Evolutionary conservation across 2,113 vertebrate genomes (phyloP).

Genomic region (Silurus glanis): DNA sequence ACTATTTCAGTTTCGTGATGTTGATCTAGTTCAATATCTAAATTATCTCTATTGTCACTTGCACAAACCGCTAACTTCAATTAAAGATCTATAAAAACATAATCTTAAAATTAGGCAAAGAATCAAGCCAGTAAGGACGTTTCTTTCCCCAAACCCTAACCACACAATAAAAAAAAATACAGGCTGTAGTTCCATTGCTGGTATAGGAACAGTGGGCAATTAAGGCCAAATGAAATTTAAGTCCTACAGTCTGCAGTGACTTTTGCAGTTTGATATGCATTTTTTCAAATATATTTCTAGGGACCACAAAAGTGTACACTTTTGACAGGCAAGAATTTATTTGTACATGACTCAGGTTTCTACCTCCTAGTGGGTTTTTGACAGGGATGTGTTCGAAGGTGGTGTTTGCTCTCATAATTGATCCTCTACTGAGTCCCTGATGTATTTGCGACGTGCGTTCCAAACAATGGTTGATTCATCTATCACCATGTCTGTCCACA

Average conservation of each 20-base stretch:
- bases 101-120: neutral
- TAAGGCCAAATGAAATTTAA: neutral
- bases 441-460: conserved; percentile 59
- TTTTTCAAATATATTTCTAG: conserved; percentile 64
- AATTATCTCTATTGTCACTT: neutral
- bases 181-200: neutral
- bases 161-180: conserved; percentile 7
- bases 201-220: conserved; percentile 5
- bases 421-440: conserved; percentile 55
- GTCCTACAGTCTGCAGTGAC: neutral
- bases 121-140: neutral
- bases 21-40: conserved; percentile 47
- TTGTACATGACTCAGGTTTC: conserved; percentile 68
- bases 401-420: conserved; percentile 11
- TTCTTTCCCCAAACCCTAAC: neutral
- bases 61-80: neutral
- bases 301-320: conserved; percentile 60
- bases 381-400: conserved; percentile 53
- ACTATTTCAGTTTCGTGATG: conserved; percentile 35
- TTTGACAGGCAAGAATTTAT: conserved; percentile 71
- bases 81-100: conserved; percentile 7
- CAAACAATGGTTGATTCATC: conserved; percentile 71
- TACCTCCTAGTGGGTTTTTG: conserved; percentile 61
- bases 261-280: conserved; percentile 46
- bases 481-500: conserved; percentile 52